Evolutionary conservation across 1,140 invertebrate genomes (phyloP), one percentile per base, ranked within the genome.

Genomic region (Saxidomus purpurata): DNA sequence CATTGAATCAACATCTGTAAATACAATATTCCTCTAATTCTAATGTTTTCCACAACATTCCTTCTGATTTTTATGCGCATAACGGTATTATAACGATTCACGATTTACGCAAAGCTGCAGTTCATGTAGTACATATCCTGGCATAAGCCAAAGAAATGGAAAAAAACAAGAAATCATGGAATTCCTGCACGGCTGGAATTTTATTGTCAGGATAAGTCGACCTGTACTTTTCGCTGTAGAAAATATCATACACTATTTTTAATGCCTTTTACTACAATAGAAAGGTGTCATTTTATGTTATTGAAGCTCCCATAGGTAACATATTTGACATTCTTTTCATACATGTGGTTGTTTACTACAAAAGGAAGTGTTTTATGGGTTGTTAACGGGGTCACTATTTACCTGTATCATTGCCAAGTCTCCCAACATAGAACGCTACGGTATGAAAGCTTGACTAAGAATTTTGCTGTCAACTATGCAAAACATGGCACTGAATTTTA

Each of bases 291-390:
- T 6, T 34, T 17, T 59, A 55, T 40, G 6, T 17, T 9, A 38
- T 52, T 52, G 15, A 36, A 55, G 13, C 76, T 22, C 6, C 47
- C 36, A 34, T 19, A 76, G 38, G 76, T 52, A 79, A 55, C 25
- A 79, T 79, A 52, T 8, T 34, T 55, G 2, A 31, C 47, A 79
- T 79, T 52, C 47, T 31, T 59, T 0, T n/a, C 47, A 79, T 79
- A 52, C 2, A 22, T 52, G 47, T 79, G 76, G 76, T 55, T 79
- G 55, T 52, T 19, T 52, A 77, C 38, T 49, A 77, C 34, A 77
- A 77, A 43, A 77, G 74, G 43, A 77, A 77, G 74, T 77, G 8
- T 40, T 77, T 49, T 77, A 47, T 47, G 74, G 74, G 19, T 25
- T 47, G 43, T 28, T 49, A 77, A 77, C 74, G 49, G 49, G 74